These are phyloP conservation scores for Pseudocheirus occidentalis DNA, from an alignment of 2,797 vertebrate species.

Conservation along the genomic window DNA sequence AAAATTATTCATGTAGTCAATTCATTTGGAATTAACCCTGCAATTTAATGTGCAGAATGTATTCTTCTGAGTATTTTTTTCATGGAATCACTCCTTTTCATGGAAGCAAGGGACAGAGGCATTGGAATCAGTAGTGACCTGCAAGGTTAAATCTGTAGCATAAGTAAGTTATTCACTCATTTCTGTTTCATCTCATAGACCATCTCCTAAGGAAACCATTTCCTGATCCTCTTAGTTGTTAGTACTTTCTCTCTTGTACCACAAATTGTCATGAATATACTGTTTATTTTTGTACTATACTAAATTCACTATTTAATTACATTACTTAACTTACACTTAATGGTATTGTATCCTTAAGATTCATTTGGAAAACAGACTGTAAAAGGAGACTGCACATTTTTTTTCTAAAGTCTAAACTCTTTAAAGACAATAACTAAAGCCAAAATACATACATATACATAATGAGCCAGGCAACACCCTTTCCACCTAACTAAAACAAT, in stretches of 20 bases:
- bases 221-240: not conserved
- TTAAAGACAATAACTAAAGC: not conserved
- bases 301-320: not conserved
- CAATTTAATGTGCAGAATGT: not conserved
- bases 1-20: not conserved
- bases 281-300: not conserved
- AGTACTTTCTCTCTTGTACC: not conserved
- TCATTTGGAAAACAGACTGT: conserved; percentile 15
- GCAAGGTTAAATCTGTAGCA: not conserved
- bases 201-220: not conserved
- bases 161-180: not conserved
- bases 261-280: not conserved
- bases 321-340: not conserved
- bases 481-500: not conserved
- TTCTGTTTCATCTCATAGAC: not conserved
- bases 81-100: not conserved
- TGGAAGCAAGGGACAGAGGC: not conserved
- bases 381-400: not conserved
- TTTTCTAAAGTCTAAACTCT: not conserved
- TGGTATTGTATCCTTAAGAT: not conserved
- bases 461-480: not conserved
- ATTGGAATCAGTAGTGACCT: not conserved
- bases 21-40: not conserved
- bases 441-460: not conserved
- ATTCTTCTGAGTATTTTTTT: not conserved